These are phyloP conservation scores for Drosophila nannoptera DNA, from an alignment of 1,140 invertebrate species.

Conservation along the genomic window DNA sequence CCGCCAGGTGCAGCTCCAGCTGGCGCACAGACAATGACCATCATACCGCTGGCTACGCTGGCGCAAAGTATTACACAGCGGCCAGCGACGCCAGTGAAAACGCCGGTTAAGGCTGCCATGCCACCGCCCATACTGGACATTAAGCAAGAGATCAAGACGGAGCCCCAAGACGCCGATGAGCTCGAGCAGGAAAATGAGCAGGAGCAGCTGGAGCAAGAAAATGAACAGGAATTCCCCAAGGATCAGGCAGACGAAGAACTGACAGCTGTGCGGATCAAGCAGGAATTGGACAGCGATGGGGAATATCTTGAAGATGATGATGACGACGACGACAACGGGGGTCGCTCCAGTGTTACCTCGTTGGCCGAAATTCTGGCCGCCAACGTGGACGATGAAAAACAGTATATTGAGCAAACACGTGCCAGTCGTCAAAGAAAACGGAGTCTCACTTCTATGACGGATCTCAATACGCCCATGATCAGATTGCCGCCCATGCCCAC, in stretches of 20 bases:
- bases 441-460: constrained; percentile 10
- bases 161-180: constrained; percentile 46
- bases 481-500: constrained; percentile 47
- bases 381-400: constrained; percentile 61
- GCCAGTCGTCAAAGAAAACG: constrained; percentile 47
- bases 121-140: constrained; percentile 69
- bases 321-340: constrained; percentile 47
- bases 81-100: constrained; percentile 14
- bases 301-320: constrained; percentile 54
- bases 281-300: constrained; percentile 46
- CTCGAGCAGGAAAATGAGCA: constrained; percentile 1
- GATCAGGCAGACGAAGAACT: constrained; percentile 5
- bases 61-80: constrained; percentile 61
- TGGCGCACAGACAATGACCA: constrained; percentile 68
- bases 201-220: constrained; percentile 17
- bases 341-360: constrained; percentile 63
- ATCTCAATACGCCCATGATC: constrained; percentile 14
- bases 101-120: constrained; percentile 39
- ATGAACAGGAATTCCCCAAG: not conserved
- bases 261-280: constrained; percentile 29
- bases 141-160: constrained; percentile 67
- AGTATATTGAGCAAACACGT: constrained; percentile 60
- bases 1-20: constrained; percentile 39
- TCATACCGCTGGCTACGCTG: constrained; percentile 70
- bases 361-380: constrained; percentile 61